These are phyloP conservation scores for Atta cephalotes DNA, from an alignment of 1,140 invertebrate genomes.

Conservation along the genomic window DNA sequence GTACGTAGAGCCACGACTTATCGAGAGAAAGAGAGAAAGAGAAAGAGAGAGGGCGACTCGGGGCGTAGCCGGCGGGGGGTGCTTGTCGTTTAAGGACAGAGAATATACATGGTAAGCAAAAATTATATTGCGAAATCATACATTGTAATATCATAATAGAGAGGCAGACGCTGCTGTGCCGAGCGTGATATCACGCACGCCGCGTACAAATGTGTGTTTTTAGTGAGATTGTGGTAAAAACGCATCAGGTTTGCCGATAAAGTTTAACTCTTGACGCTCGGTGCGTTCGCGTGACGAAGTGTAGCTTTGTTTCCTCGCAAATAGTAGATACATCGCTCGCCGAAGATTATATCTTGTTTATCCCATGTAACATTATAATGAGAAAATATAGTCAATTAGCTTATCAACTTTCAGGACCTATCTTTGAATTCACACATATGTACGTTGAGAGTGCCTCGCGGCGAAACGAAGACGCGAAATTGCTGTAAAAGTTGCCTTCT, in stretches of 20 bases:
- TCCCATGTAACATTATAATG: conserved; percentile 26
- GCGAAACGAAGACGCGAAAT: conserved; percentile 22
- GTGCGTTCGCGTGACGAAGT: background rate
- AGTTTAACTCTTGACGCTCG: background rate
- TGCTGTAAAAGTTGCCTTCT: background rate
- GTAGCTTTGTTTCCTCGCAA: conserved; percentile 28
- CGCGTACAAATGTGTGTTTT: conserved; percentile 26
- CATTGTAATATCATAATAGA: conserved; percentile 43
- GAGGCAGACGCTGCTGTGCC: background rate
- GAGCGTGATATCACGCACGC: conserved; percentile 22
- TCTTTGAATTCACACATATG: conserved; percentile 10
- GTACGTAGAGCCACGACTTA: conserved; percentile 11
- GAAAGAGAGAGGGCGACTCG: background rate
- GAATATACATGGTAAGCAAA: background rate
- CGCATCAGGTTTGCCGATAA: background rate
- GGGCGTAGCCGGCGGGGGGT: conserved; percentile 31
- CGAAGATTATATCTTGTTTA: conserved; percentile 12
- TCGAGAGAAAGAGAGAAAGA: conserved; percentile 2
- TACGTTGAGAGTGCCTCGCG: background rate
- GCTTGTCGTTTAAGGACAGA: conserved; percentile 34
- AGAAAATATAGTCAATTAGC: conserved; percentile 28
- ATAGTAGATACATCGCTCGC: background rate
- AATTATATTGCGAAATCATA: conserved; percentile 38
- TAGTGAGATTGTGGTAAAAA: background rate
- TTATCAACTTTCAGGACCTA: background rate